Percentiles rank a stretch among this genome's conserved stretches.
phyloP scores from a whole-genome alignment of 2,113 vertebrate species.

The Mastomys natalensis region DNA sequence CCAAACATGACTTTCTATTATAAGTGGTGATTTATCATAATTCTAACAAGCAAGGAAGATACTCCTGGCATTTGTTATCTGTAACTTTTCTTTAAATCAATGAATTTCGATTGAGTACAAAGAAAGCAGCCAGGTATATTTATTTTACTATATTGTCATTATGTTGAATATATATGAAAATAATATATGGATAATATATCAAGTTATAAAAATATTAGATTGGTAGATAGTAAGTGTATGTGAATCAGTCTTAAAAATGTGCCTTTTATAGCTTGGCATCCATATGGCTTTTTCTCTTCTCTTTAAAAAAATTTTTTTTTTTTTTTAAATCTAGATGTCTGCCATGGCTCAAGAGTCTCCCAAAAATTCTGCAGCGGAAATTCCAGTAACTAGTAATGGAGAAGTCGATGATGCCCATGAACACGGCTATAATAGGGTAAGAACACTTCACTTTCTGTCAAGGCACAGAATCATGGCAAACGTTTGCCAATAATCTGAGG shows the following conservation, averaged over 20 bases:
- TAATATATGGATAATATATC: background rate
- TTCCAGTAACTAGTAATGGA: slow-evolving; percentile 97
- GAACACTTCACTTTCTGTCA: slow-evolving; percentile 47
- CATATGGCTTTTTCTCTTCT: background rate
- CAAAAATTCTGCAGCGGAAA: slow-evolving; percentile 95
- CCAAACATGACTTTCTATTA: background rate
- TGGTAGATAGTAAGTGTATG: background rate
- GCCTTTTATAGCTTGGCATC: slow-evolving; percentile 28
- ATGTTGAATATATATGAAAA: background rate
- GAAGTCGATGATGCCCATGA: slow-evolving; percentile 92
- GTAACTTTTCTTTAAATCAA: background rate
- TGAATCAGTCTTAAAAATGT: slow-evolving; percentile 21
- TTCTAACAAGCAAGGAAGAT: background rate
- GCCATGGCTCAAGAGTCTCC: slow-evolving; percentile 94
- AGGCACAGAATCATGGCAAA: background rate
- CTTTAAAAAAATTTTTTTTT: background rate
- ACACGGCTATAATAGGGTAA: slow-evolving; percentile 92
- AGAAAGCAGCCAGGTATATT: background rate
- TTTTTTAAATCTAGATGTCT: slow-evolving; percentile 83
- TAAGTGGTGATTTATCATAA: background rate
- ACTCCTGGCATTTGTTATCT: background rate
- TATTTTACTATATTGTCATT: slow-evolving; percentile 42
- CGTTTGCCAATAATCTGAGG: background rate
- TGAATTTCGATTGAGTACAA: slow-evolving; percentile 18
- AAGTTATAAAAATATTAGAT: slow-evolving; percentile 6